Conservation (phyloP, 37 sponge, comb jelly and placozoan genomes). For the Dysidea cf. avara region DNA sequence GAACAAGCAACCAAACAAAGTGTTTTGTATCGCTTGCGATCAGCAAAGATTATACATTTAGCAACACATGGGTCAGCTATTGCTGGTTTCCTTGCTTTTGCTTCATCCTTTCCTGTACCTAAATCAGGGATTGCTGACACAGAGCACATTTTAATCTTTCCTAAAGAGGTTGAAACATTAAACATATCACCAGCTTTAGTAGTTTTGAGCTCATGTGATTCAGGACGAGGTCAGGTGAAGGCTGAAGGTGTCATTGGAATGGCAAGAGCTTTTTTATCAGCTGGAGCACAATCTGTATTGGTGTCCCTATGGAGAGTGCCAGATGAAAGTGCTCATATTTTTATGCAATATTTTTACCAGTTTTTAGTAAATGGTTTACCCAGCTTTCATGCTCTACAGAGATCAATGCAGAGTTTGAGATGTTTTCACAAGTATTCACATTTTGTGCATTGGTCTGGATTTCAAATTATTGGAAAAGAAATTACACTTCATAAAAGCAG, state of each 20-base stretch:
- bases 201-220: slow-evolving; percentile 76
- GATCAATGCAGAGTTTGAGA: slow-evolving; percentile 66
- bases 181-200: slow-evolving; percentile 66
- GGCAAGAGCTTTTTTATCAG: slow-evolving; percentile 77
- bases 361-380: slow-evolving; percentile 64
- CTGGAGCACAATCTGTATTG: slow-evolving; percentile 81
- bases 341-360: slow-evolving; percentile 86
- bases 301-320: slow-evolving; percentile 79
- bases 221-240: slow-evolving; percentile 58
- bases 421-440: slow-evolving; percentile 60
- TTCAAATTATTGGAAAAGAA: slow-evolving; percentile 75
- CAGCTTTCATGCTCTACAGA: slow-evolving; percentile 58
- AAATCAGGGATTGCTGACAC: slow-evolving; percentile 12
- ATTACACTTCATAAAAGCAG: slow-evolving; percentile 22
- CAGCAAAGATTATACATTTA: slow-evolving; percentile 63
- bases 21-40: slow-evolving; percentile 35
- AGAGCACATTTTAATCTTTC: slow-evolving; percentile 45
- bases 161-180: slow-evolving; percentile 67
- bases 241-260: slow-evolving; percentile 78
- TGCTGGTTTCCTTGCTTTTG: slow-evolving; percentile 70
- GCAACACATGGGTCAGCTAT: slow-evolving; percentile 70
- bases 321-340: slow-evolving; percentile 69
- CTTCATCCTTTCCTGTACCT: background rate
- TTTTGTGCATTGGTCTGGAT: slow-evolving; percentile 79
- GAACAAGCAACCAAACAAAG: slow-evolving; percentile 65